These are phyloP conservation scores for Myrmophylax atrothorax DNA, from an alignment of 2,113 vertebrate genomes.

Conservation along the genomic window DNA sequence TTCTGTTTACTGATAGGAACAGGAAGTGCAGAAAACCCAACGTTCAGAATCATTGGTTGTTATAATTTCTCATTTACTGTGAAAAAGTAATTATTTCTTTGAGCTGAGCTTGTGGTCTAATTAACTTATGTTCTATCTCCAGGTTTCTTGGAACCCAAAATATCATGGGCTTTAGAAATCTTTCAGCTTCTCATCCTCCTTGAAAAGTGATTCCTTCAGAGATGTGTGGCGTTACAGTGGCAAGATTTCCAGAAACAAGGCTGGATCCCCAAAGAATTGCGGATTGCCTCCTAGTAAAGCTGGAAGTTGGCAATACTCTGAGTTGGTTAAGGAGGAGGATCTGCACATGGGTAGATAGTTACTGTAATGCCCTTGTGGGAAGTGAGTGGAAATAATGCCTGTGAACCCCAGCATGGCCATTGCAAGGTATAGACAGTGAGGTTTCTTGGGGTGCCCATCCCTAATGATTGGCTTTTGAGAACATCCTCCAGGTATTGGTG, in stretches of 20 bases:
- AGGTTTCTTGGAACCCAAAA: neutral
- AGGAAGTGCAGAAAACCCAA: neutral
- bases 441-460: neutral
- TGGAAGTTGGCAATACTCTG: neutral
- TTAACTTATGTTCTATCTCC: neutral
- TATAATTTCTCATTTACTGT: neutral
- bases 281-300: neutral
- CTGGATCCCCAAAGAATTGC: neutral
- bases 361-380: neutral
- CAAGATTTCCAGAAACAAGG: neutral
- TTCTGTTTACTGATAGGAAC: neutral
- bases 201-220: neutral
- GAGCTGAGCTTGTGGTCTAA: neutral
- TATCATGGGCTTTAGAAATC: neutral
- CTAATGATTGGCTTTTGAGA: neutral
- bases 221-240: neutral
- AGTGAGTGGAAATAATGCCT: neutral
- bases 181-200: neutral
- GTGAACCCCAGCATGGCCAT: neutral
- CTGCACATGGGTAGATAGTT: neutral
- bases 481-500: neutral
- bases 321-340: neutral
- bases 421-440: neutral
- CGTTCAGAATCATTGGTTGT: accelerated
- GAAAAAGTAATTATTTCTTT: neutral